Percentiles rank a stretch among this genome's conserved stretches.
These are phyloP conservation scores for Coleophora flavipennella DNA, from an alignment of 2,888 invertebrate genomes.

Conservation along the genomic window DNA sequence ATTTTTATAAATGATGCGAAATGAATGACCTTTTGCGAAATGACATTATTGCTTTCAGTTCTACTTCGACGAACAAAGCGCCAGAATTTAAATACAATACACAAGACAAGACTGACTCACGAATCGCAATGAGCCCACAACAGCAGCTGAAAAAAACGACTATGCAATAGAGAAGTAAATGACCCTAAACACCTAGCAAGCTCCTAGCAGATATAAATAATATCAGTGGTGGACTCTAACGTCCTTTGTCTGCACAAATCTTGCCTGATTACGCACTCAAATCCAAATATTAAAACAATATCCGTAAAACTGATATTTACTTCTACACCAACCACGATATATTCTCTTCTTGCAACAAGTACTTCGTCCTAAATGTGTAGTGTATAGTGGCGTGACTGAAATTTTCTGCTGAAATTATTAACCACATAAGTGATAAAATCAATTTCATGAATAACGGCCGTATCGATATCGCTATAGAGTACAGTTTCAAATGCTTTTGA, in stretches of 20 bases:
- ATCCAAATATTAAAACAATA: slow-evolving; percentile 24
- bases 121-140: slow-evolving; percentile 21
- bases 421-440: slow-evolving; percentile 33
- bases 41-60: slow-evolving; percentile 2
- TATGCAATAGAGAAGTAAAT: slow-evolving; percentile 44
- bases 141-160: slow-evolving; percentile 38
- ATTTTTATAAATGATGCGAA: background rate
- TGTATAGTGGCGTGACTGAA: slow-evolving; percentile 56
- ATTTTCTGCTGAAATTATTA: slow-evolving; percentile 36
- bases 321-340: slow-evolving; percentile 17
- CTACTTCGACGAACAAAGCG: slow-evolving; percentile 2
- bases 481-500: slow-evolving; percentile 36
- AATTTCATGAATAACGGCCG: slow-evolving; percentile 37
- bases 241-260: slow-evolving; percentile 22
- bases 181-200: slow-evolving; percentile 52
- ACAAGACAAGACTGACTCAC: slow-evolving; percentile 10
- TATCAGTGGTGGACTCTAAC: slow-evolving; percentile 44
- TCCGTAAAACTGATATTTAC: slow-evolving; percentile 27
- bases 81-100: slow-evolving; percentile 9
- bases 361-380: slow-evolving; percentile 33
- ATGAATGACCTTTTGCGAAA: too few species aligned
- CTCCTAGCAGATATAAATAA: slow-evolving; percentile 57
- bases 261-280: slow-evolving; percentile 10
- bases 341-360: slow-evolving; percentile 33
- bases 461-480: slow-evolving; percentile 33